Conservation (phyloP, 2,888 invertebrate species). For the Caenorhabditis macrosperma region DNA sequence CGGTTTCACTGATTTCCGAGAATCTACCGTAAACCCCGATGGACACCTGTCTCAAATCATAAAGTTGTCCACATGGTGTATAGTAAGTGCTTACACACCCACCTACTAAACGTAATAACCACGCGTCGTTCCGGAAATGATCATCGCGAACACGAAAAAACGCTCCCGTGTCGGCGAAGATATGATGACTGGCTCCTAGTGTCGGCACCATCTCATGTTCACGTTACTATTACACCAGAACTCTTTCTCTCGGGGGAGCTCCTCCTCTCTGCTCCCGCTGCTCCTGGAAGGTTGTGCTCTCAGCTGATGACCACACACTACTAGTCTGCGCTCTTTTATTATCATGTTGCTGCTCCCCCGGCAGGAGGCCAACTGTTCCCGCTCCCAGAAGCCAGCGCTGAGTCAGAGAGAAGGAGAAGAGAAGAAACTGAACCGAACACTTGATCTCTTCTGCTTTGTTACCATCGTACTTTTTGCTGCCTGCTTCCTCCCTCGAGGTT, state of each 20-base stretch:
- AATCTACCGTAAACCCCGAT: too few relatives aligned
- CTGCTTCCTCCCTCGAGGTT: neutral
- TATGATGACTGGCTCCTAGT: neutral
- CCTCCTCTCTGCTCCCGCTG: neutral
- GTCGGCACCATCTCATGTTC: slow-evolving; percentile 18
- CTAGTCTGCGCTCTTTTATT: slow-evolving; percentile 20
- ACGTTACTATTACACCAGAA: slow-evolving; percentile 41
- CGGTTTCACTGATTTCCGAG: too few relatives aligned
- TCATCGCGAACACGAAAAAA: slow-evolving; percentile 4
- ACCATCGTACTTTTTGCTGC: neutral
- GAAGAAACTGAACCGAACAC: neutral
- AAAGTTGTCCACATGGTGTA: too few relatives aligned
- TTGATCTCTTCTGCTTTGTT: neutral
- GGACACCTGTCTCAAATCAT: too few relatives aligned
- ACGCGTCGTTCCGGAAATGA: neutral
- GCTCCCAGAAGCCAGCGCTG: neutral
- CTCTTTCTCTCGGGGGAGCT: neutral
- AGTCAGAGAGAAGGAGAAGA: too few relatives aligned
- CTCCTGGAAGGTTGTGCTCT: slow-evolving; percentile 1
- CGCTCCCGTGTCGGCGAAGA: neutral
- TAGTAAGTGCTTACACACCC: neutral
- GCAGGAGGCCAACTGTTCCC: neutral
- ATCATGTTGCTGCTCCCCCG: slow-evolving; percentile 11
- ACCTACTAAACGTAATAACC: slow-evolving; percentile 17
- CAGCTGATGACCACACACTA: slow-evolving; percentile 48